These are phyloP conservation scores for Argyresthia albistria DNA, from an alignment of 2,888 invertebrate species.

Conservation along the genomic window DNA sequence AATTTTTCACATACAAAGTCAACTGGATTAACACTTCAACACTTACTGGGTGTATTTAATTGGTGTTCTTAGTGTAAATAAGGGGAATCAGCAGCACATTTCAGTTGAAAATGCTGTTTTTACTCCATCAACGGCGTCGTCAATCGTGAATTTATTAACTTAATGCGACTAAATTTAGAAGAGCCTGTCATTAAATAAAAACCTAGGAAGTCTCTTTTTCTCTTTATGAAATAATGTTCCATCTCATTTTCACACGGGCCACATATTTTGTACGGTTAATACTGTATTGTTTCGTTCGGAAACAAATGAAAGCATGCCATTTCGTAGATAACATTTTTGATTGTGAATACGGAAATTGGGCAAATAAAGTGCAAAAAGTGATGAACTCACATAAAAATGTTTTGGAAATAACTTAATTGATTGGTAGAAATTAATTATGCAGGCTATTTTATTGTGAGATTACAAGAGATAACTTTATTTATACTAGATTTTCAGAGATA, in stretches of 20 bases:
- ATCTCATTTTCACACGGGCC: neutral
- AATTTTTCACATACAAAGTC: constrained; percentile 20
- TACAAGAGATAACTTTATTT: too few relatives aligned
- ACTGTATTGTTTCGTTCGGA: neutral
- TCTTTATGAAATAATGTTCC: neutral
- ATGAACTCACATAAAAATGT: too few relatives aligned
- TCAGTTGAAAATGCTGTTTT: constrained; percentile 27
- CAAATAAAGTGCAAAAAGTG: too few relatives aligned
- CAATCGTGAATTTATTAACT: constrained; percentile 30
- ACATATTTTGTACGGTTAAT: neutral
- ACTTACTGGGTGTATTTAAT: constrained; percentile 8
- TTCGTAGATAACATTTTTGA: too few relatives aligned
- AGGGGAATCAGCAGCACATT: constrained; percentile 40
- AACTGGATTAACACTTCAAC: constrained; percentile 10
- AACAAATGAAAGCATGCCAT: neutral
- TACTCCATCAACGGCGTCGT: constrained; percentile 46
- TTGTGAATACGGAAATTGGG: too few relatives aligned
- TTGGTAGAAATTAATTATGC: too few relatives aligned
- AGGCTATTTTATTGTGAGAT: too few relatives aligned
- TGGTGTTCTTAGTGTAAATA: constrained; percentile 11
- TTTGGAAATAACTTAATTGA: too few relatives aligned
- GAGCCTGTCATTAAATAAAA: neutral
- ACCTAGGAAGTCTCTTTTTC: neutral
- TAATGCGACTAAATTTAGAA: constrained; percentile 18
- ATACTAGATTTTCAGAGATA: too few relatives aligned